phyloP scores from a whole-genome alignment of 2,113 vertebrate genomes.

The Thryonomys swinderianus region DNA sequence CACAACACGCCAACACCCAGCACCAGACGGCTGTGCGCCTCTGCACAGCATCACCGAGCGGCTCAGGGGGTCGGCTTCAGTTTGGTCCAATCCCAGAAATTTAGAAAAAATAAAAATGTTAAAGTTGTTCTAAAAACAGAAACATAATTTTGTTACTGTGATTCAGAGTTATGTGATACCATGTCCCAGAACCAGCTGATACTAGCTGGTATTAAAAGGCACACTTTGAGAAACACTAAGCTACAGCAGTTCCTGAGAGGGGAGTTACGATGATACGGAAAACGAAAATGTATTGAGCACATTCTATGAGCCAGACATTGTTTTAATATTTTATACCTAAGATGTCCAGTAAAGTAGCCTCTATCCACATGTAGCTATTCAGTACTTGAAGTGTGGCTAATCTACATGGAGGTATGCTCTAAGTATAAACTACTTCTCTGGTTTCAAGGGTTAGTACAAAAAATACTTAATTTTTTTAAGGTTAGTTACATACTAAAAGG shows the following conservation, averaged over 20 bases:
- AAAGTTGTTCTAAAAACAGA: not conserved
- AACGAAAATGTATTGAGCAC: constrained; percentile 15
- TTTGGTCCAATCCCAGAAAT: constrained; percentile 6
- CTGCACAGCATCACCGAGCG: not conserved
- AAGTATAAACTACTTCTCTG: not conserved
- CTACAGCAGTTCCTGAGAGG: not conserved
- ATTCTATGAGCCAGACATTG: not conserved
- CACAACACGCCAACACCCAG: constrained; percentile 8
- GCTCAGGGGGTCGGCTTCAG: not conserved
- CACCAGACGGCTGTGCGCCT: not conserved
- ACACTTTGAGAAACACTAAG: constrained; percentile 12
- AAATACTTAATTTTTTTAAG: constrained; percentile 7
- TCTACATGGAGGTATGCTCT: not conserved
- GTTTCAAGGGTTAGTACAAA: constrained; percentile 13
- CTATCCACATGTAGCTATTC: not conserved
- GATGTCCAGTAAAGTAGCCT: not conserved
- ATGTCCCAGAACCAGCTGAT: not conserved
- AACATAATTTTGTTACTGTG: not conserved
- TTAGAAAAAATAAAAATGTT: constrained; percentile 69
- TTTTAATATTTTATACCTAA: not conserved
- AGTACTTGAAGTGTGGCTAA: not conserved
- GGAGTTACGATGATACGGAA: not conserved
- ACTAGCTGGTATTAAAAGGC: not conserved
- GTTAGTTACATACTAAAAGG: not conserved
- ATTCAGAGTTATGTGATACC: not conserved